phyloP scores from a whole-genome alignment of 2,113 vertebrate species.

The Symphodus melops region DNA sequence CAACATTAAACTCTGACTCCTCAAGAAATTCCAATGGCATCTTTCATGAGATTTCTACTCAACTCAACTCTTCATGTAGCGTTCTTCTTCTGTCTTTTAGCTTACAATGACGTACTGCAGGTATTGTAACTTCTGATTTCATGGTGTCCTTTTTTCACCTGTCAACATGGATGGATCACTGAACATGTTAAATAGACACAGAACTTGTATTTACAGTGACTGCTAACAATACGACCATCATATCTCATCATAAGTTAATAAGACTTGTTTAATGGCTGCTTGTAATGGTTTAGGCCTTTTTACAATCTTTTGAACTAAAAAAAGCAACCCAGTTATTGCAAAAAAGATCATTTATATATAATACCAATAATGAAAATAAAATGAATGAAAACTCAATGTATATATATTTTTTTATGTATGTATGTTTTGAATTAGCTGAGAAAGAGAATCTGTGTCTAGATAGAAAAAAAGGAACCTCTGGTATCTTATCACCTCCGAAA shows the following conservation, averaged over 20 bases:
- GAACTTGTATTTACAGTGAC: background rate
- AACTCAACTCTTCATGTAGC: slow-evolving; percentile 9
- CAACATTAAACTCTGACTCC: background rate
- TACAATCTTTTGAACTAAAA: too few relatives aligned
- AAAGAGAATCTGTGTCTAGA: background rate
- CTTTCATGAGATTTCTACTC: background rate
- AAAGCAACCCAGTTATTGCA: too few relatives aligned
- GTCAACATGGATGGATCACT: slow-evolving; percentile 1
- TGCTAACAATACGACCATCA: background rate
- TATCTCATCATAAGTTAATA: too few relatives aligned
- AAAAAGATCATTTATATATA: too few relatives aligned
- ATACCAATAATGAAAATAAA: too few relatives aligned
- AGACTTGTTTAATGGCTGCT: too few relatives aligned
- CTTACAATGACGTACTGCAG: slow-evolving; percentile 72
- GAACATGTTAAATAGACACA: background rate
- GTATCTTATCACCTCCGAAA: background rate
- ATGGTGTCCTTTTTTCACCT: slow-evolving; percentile 6
- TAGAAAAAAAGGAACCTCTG: background rate
- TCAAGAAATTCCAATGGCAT: background rate
- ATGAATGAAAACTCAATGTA: too few relatives aligned
- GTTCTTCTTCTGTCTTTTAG: slow-evolving; percentile 69
- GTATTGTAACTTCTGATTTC: slow-evolving; percentile 55
- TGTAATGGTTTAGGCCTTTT: too few relatives aligned
- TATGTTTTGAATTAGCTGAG: too few relatives aligned
- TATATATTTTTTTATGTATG: too few relatives aligned